Conservation (phyloP, 2,888 invertebrate genomes). For the Dicranocentrus wangi region DNA sequence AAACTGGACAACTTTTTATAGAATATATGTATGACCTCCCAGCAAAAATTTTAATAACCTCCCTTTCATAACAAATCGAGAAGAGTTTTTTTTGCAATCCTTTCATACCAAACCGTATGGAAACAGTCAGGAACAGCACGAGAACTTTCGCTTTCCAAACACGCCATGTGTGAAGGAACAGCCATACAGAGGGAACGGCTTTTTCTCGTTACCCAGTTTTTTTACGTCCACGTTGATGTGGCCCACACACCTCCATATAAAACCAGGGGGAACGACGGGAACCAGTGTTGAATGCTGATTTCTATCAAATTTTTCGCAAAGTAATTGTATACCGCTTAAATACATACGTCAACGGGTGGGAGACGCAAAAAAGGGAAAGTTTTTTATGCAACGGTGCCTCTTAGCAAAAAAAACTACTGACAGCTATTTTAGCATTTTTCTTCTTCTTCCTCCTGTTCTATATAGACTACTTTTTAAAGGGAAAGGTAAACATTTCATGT, state of each 20-base stretch:
- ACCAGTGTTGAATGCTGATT: neutral
- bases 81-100: too few relatives aligned
- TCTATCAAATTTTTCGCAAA: constrained; percentile 5
- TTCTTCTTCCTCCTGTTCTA: neutral
- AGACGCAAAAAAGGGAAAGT: constrained; percentile 5
- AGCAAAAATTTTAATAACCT: neutral
- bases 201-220: too few relatives aligned
- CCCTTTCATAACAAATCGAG: too few relatives aligned
- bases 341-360: neutral
- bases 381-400: too few relatives aligned
- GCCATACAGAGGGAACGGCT: too few relatives aligned
- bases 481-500: constrained; percentile 28
- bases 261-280: too few relatives aligned
- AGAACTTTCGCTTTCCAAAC: neutral
- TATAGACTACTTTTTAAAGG: neutral
- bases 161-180: too few relatives aligned
- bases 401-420: constrained; percentile 1
- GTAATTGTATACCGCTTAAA: neutral
- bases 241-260: too few relatives aligned
- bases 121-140: too few relatives aligned
- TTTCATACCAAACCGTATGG: too few relatives aligned
- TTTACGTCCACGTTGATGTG: too few relatives aligned
- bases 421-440: neutral
- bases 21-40: too few relatives aligned
- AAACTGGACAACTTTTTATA: neutral